A percentile compares a stretch with the other conserved stretches of the same genome.
phyloP scores from a whole-genome alignment of 2,888 invertebrate genomes.

The Rhopalosiphum nymphaeae region DNA sequence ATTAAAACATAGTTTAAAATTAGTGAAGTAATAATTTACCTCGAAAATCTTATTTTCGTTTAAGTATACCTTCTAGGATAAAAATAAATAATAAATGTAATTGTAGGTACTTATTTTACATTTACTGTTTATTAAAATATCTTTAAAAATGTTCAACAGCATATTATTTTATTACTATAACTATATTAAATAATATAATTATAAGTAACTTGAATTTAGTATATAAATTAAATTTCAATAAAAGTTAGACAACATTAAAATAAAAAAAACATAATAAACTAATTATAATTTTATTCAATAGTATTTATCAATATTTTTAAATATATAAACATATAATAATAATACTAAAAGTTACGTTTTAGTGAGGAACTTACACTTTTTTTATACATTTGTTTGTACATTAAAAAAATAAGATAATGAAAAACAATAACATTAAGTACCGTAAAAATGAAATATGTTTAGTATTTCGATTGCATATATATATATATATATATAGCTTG shows the following conservation, averaged over 20 bases:
- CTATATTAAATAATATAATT: background rate
- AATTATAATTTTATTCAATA: background rate
- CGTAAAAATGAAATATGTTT: slow-evolving; percentile 32
- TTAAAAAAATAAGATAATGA: background rate
- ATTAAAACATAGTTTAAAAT: too few relatives aligned
- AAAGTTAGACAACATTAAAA: background rate
- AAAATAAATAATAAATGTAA: background rate
- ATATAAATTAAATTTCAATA: background rate
- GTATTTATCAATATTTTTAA: background rate
- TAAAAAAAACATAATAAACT: background rate
- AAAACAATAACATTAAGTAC: background rate
- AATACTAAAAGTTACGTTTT: background rate
- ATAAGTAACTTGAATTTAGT: background rate
- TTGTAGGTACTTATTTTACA: background rate
- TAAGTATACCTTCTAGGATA: background rate
- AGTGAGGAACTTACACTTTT: background rate
- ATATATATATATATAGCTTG: background rate
- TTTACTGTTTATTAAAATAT: background rate
- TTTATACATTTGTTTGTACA: background rate
- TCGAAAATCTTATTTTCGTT: too few relatives aligned
- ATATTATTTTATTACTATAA: background rate
- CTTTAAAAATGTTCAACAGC: background rate
- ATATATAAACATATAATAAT: background rate
- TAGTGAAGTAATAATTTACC: too few relatives aligned
- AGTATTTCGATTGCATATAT: background rate